Conservation (phyloP, 1,140 invertebrate species). For the Heliconius eleuchia region DNA sequence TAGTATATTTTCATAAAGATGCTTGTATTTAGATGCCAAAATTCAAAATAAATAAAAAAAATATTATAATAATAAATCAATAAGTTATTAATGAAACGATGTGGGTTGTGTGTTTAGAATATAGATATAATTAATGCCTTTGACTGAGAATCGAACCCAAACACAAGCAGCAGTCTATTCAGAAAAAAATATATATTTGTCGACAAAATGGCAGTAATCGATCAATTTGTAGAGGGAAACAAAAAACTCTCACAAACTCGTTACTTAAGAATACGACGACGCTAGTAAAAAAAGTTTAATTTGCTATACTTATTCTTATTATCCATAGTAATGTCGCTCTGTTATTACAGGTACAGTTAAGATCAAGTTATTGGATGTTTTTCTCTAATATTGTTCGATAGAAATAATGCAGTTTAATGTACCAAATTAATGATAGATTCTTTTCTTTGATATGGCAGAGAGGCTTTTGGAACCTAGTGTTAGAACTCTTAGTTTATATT, state of each 20-base stretch:
- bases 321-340: neutral
- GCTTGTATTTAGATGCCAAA: no score
- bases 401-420: neutral
- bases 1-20: no score
- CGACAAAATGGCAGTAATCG: neutral
- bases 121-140: no score
- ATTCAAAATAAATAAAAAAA: no score
- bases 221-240: neutral
- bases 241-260: neutral
- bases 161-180: neutral
- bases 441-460: no score
- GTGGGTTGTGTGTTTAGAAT: no score
- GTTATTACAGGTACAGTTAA: slow-evolving; percentile 4
- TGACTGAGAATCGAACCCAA: neutral
- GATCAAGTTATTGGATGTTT: neutral
- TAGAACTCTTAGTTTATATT: no score
- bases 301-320: neutral
- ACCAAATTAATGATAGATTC: neutral
- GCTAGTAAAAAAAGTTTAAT: neutral
- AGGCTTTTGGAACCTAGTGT: no score
- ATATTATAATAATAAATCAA: no score
- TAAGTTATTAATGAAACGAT: no score
- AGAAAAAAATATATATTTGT: neutral
- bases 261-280: neutral
- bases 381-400: neutral